A percentile compares a stretch with the other conserved stretches of the same genome.
Evolutionary conservation across 2,797 vertebrate species (phyloP).

Genomic region (Poeciliopsis turneri): DNA sequence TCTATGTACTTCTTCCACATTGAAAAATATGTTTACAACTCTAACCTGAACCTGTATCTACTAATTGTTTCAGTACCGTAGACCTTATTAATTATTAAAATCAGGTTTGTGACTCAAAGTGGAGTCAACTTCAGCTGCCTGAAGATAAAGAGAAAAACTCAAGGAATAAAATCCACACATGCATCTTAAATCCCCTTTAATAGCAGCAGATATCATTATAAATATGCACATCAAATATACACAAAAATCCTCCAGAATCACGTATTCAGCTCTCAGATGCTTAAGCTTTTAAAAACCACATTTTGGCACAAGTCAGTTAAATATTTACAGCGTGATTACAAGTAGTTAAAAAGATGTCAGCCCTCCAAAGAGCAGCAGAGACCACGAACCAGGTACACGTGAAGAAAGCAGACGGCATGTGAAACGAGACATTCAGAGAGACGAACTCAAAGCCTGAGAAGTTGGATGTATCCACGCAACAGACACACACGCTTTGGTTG

Average conservation of each 20-base stretch:
- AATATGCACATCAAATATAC: constrained; percentile 57
- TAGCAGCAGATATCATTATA: constrained; percentile 55
- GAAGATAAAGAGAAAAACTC: neutral
- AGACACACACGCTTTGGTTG: constrained; percentile 77
- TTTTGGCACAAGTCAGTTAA: constrained; percentile 60
- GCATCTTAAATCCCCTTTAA: constrained; percentile 47
- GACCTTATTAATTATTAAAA: neutral
- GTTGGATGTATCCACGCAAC: constrained; percentile 47
- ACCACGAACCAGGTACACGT: constrained; percentile 20
- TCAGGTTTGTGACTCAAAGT: neutral
- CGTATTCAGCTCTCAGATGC: constrained; percentile 62
- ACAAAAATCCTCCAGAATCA: constrained; percentile 38
- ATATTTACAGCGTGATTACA: constrained; percentile 48
- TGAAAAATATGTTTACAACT: neutral
- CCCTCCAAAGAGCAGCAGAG: constrained; percentile 8
- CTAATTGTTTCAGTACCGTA: neutral
- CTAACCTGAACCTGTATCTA: neutral
- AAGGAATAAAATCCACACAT: constrained; percentile 18
- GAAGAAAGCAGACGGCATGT: constrained; percentile 23
- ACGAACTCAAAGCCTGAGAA: constrained; percentile 73
- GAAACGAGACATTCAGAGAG: constrained; percentile 72
- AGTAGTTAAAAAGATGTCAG: constrained; percentile 46
- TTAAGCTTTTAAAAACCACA: constrained; percentile 33
- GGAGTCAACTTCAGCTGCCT: neutral
- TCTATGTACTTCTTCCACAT: neutral